Conservation (phyloP, 2,888 invertebrate genomes). For the Tuberolachnus salignus region DNA sequence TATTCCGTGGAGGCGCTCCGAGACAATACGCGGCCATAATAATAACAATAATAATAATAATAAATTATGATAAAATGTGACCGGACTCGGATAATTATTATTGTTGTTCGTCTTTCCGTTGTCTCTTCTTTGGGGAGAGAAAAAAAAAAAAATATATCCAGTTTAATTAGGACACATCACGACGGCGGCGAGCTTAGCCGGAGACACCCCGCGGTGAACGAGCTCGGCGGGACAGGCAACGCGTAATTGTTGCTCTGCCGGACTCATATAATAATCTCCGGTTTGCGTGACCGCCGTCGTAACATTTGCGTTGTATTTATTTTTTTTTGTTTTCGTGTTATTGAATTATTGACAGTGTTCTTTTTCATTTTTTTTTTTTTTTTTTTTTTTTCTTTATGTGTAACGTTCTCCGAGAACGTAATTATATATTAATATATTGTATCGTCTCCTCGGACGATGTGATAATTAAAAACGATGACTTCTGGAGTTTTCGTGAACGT, state of each 20-base stretch:
- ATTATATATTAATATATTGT: neutral
- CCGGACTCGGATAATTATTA: conserved; percentile 47
- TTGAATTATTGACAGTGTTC: conserved; percentile 20
- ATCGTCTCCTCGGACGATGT: neutral
- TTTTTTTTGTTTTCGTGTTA: neutral
- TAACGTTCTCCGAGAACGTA: neutral
- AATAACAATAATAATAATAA: conserved; percentile 20
- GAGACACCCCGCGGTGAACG: conserved; percentile 27
- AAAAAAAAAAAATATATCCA: conserved; percentile 24
- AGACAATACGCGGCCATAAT: neutral
- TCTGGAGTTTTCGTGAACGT: conserved; percentile 5
- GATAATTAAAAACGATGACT: conserved; percentile 28
- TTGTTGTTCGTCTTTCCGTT: conserved; percentile 35
- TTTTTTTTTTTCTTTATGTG: too few species aligned
- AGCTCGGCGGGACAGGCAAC: neutral
- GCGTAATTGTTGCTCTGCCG: neutral
- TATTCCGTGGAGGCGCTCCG: conserved; percentile 2
- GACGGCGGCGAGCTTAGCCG: conserved; percentile 24
- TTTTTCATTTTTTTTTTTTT: neutral
- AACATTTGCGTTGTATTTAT: neutral
- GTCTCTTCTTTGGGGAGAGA: neutral
- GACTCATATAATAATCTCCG: neutral
- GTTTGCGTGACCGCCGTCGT: neutral
- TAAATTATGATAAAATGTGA: conserved; percentile 50
- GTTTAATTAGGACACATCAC: conserved; percentile 54